Base-by-base conservation (phyloP, 2,797 vertebrate species). In the Cossypha niveicapilla region DNA sequence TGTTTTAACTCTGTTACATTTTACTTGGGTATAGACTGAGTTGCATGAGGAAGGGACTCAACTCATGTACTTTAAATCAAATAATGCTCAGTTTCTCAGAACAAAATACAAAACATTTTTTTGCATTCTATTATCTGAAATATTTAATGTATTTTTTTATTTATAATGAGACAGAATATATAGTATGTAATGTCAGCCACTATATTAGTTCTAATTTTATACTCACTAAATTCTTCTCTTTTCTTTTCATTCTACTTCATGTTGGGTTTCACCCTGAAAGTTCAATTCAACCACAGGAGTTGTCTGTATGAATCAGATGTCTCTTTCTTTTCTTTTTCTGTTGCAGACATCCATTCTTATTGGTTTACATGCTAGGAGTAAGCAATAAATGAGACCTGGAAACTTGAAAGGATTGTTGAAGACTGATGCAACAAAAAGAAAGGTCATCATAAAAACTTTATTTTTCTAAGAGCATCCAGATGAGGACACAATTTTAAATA, bases 241-340 rank as follows among this genome's bases (percentile, higher is more conserved):
- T 44, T 53, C 39, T 53, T 80, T 76, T 57, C 19, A 24, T 41
- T 91, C 70, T 73, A 67, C 37, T 88, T 82, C 28, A 67, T 13
- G 25, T 44, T 88, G 63, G 53, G 70, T 93, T 94, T 95, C 70
- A 94, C 82, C 21, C 63, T 48, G 66, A 93, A 96, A 96, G 62
- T 61, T 94, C 68, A 78, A n/a, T 50, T 83, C 70, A 94, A 54
- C 92, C 88, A 87, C 86, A 90, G 41, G 62, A 57, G 51, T 68
- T 81, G 10, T 41, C 80, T 88, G 58, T 83, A 79, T 79, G 82
- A 93, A 93, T 88, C 62, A 89, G 90, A 89, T 19, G 30, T 23
- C 67, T 54, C 27, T 45, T 50, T 54, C 34, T 73, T 78, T 35
- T 9, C n/a, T 53, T 65, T 39, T 65, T 30, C 54, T 81, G 32